Base-by-base conservation (phyloP, 2,797 vertebrate species). In the Garrulus glandarius region DNA sequence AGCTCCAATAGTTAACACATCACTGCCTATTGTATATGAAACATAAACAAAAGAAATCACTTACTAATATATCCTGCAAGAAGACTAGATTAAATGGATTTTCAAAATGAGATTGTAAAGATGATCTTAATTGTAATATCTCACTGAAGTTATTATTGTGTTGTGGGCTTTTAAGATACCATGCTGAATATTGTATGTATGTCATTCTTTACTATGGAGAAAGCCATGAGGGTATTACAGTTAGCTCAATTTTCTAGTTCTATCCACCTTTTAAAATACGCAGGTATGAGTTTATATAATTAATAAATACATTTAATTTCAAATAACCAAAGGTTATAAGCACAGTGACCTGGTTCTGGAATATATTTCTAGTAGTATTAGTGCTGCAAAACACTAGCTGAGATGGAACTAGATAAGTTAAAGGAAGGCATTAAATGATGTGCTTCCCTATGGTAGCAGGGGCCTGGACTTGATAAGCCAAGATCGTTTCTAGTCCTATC, bases 81-180 rank as follows among this genome's bases (percentile, higher is more conserved):
- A 93, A 75, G 29, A 50, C 43, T 77, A 44, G 14, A 84, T 65
- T 85, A 93, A 96, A 94, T 75, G 65, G 75, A 74, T 90, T 94
- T 94, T 79, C n/a, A 92, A 96, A 96, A 95, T 93, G 74, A 91
- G 80, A 84, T 80, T 95, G 53, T 79, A 77, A 95, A 79, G 52
- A 69, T 91, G 44, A 44, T 79, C 39, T 95, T 96, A 93, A 93
- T 87, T 64, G 60, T 86, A 91, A 69, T 89, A 63, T 74, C 64
- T 95, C 49, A 77, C 68, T 94, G 41, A 87, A 93, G 70, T 85
- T 91, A 11, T 67, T 75, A 60, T 65, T 79, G 10, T 64, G 17
- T 32, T 85, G 39, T 81, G 29, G 23, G 10, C 19, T 85, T 79
- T 87, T 74, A 87, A 67, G 47, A 57, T 16, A 52, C 3, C 15